Conservation (phyloP, 2,888 invertebrate species). For the Meandrusa payeni region DNA sequence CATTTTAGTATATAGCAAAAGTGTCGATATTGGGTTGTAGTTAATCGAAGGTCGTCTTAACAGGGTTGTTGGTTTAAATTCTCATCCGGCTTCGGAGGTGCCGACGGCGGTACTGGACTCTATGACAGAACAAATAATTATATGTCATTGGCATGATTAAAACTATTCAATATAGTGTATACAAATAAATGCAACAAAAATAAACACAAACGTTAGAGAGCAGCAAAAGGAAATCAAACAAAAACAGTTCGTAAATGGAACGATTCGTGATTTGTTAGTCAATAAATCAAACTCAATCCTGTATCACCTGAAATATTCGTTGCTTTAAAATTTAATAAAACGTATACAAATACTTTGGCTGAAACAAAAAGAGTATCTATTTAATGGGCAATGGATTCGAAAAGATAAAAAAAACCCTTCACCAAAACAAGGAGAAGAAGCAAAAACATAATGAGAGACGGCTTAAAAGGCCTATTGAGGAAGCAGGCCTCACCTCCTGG, state of each 20-base stretch:
- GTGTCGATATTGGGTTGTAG: slow-evolving; percentile 37
- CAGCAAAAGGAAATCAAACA: slow-evolving; percentile 24
- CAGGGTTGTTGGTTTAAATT: slow-evolving; percentile 86
- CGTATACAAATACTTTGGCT: slow-evolving; percentile 76
- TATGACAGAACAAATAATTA: slow-evolving; percentile 62
- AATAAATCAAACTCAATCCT: slow-evolving; percentile 29
- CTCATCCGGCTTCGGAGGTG: slow-evolving; percentile 85
- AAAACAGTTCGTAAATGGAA: slow-evolving; percentile 27
- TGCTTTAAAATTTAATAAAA: slow-evolving; percentile 56
- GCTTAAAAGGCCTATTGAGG: slow-evolving; percentile 27
- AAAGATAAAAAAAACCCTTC: slow-evolving; percentile 37
- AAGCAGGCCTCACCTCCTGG: slow-evolving; percentile 72
- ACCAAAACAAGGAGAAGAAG: slow-evolving; percentile 44
- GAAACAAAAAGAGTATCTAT: slow-evolving; percentile 59
- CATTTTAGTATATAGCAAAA: slow-evolving; percentile 32
- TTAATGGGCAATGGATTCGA: slow-evolving; percentile 21
- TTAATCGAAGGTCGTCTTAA: slow-evolving; percentile 46
- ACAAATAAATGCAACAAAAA: slow-evolving; percentile 26
- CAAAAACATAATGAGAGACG: slow-evolving; percentile 22
- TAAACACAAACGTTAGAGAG: slow-evolving; percentile 25
- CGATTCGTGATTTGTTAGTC: slow-evolving; percentile 29
- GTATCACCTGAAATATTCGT: slow-evolving; percentile 25
- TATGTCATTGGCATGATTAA: slow-evolving; percentile 23
- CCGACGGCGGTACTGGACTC: slow-evolving; percentile 85
- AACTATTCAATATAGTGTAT: slow-evolving; percentile 18